Conservation (phyloP, 1,140 invertebrate species). For the Platyscapa corneri region DNA sequence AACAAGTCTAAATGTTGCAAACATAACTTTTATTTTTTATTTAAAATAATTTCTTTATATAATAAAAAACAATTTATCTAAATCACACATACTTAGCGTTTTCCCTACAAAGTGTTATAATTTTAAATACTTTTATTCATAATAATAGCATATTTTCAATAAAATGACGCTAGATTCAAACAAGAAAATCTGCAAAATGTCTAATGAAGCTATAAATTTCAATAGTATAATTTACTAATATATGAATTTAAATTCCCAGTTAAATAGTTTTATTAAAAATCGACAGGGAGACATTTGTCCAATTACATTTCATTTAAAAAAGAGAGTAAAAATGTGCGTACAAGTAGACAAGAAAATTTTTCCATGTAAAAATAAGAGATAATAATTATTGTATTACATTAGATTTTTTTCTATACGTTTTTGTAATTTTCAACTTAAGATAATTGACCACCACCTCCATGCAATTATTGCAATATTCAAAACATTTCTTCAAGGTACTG, state of each 20-base stretch:
- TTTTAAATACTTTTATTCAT: neutral
- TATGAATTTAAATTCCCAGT: too few species aligned
- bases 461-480: slow-evolving; percentile 29
- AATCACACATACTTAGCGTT: neutral
- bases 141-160: neutral
- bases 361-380: too few species aligned
- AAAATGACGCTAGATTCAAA: neutral
- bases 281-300: neutral
- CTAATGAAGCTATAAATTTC: neutral
- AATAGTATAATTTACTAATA: neutral
- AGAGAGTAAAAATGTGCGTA: neutral
- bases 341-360: neutral
- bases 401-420: neutral
- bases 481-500: neutral
- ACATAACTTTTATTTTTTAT: neutral
- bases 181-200: neutral
- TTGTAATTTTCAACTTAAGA: slow-evolving; percentile 6
- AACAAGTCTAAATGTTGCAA: neutral
- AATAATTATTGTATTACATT: neutral
- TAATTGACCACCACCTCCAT: slow-evolving; percentile 41
- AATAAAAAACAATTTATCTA: neutral
- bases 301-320: neutral
- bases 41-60: neutral
- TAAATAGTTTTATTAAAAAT: neutral
- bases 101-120: neutral